These are phyloP conservation scores for Campopleginae sp. DNA, from an alignment of 2,888 invertebrate genomes.

Conservation along the genomic window DNA sequence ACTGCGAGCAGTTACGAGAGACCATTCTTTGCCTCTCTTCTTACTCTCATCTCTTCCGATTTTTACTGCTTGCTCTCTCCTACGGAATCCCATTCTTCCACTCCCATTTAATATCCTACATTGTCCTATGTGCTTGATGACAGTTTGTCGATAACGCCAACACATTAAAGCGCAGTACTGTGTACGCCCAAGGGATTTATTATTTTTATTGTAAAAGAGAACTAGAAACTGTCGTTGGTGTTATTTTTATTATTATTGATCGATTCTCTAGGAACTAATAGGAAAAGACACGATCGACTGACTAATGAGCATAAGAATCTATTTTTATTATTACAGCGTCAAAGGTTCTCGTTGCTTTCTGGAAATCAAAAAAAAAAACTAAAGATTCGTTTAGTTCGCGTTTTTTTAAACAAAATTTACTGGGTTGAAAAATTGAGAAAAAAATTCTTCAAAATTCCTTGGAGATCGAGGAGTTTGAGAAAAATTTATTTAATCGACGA, in stretches of 20 bases:
- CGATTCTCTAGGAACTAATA: not conserved
- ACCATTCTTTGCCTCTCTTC: conserved; percentile 4
- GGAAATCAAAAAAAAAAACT: not conserved
- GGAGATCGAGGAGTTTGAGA: not conserved
- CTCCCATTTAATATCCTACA: conserved; percentile 55
- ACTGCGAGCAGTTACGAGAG: not conserved
- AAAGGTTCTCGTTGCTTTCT: not conserved
- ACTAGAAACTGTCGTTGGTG: not conserved
- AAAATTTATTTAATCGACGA: no score
- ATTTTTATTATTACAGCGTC: not conserved
- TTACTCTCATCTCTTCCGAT: conserved; percentile 15
- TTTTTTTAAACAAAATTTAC: not conserved
- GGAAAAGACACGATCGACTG: not conserved
- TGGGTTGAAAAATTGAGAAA: no score
- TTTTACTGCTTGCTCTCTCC: conserved; percentile 13
- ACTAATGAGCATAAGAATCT: not conserved
- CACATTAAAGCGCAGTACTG: not conserved
- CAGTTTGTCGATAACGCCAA: conserved; percentile 34
- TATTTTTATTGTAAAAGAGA: not conserved
- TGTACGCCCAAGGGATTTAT: not conserved
- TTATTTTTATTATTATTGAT: not conserved
- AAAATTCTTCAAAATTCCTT: no score
- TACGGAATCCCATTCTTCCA: conserved; percentile 45
- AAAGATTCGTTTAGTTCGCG: not conserved
- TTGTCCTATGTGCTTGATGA: conserved; percentile 41